Evolutionary conservation across 2,888 invertebrate genomes (phyloP), one percentile per base, ranked within the genome.

Genomic region (Hipparchia semele): DNA sequence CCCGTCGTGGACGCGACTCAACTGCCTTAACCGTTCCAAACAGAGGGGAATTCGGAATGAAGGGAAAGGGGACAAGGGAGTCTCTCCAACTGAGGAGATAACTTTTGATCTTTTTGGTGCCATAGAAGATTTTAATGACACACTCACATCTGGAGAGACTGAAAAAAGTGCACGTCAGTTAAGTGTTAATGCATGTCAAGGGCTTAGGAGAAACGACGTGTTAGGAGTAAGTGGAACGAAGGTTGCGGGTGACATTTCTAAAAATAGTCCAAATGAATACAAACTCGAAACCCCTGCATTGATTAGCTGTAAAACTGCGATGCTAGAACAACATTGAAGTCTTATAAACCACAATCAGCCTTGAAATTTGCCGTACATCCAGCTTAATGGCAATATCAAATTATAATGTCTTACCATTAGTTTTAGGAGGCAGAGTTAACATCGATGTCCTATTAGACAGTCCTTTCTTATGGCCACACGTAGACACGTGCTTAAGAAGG

Each of bases 111-210:
- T 93, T 92, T 93, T 92, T 91, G 89, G 90, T 88, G 85, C 86
- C 84, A 86, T 87, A 90, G 90, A 87, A 89, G 91, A 91, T 92
- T 93, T 92, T 92, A 93, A 94, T 93, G 93, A 92, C 89, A 90
- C 89, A 88, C 88, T 85, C 90, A 89, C 92, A 93, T 91, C 91
- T 92, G 93, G 90, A 88, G 83, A 86, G 86, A 85, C 83, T 81
- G 49, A 56, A 94, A 93, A 93, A 93, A 92, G 88, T 89, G 84
- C 87, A 85, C 87, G 81, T 83, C 72, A 72, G 68, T 64, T 91
- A 91, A 92, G 93, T 93, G 93, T 93, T 92, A 93, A 94, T 92
- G 90, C 92, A 90, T 92, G 92, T 92, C 90, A 90, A 91, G 90
- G 89, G 89, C 90, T 91, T 83, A 86, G 84, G 85, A 78, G 84